Base-by-base conservation (phyloP, 2,888 invertebrate species). In the Magallana nippona region DNA sequence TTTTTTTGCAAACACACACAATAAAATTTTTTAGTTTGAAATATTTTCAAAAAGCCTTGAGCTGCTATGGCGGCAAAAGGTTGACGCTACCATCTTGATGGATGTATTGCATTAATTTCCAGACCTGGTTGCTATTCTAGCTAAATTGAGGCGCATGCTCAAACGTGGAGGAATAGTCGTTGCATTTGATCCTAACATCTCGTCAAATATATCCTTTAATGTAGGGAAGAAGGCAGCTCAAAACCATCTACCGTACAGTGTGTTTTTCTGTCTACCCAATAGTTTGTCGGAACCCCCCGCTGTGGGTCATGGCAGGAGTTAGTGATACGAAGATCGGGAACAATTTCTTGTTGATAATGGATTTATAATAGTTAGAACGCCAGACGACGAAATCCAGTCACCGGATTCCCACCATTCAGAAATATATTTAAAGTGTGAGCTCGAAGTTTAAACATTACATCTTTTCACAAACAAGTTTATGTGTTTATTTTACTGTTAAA, bases 231-330 rank as follows among this genome's bases (percentile, higher is more conserved):
- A 55, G 44, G 55, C 19, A n/a, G 56, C 56, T 5, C 13, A 22
- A 15, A 55, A 22, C 3, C 55, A 55, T 13, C 22, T 55, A 13
- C 78, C 82, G 1, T 60, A 71, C 60, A 86, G 88, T 62, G 84
- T 85, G 82, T 87, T 88, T 57, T 58, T 82, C n/a, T 88, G 88
- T 81, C 79, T 88, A 13, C 86, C 86, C 8, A 83, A 80, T 17
- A 87, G 86, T 79, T 78, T 88, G 84, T 71, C 78, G 0, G 13
- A 79, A 19, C 78, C 56, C 10, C 84, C 86, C 1, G 79, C 57
- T 60, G 56, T 86, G 71, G 88, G 88, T 5, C 85, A 88, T 44
- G 87, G 87, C 3, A 82, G 84, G 3, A 84, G 87, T 22, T 88
- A 86, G 88, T 86, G 87, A 0, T n/a, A 19, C 19, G 88, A 88